Base-by-base conservation (phyloP, 1,140 invertebrate genomes). In the Drosophila sproati region DNA sequence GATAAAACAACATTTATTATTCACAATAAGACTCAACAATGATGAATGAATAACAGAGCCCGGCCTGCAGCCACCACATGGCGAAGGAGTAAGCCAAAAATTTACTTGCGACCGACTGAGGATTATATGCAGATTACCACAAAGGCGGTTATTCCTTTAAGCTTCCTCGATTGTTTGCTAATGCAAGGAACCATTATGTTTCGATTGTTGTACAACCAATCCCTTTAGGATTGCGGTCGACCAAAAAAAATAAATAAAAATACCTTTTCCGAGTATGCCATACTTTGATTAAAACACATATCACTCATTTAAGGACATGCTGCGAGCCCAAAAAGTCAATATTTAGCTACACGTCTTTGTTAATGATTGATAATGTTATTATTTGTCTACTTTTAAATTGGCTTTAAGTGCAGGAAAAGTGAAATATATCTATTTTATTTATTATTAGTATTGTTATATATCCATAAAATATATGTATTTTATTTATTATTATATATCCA, bases 1-100 rank as follows among this genome's bases (percentile, higher is more conserved):
- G 67, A 78, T 75, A 80, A 80, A 80, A 78, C 75, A 80, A 80
- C 78, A 80, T 80, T 80, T 78, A 78, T 74, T 78, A 80, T 78
- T 69, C 78, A 62, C 71, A 80, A 71, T 78, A 75, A 78, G 76
- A 80, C 78, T 70, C 60, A 78, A 66, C 78, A 78, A 78, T 78
- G 75, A 80, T 80, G 78, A 80, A 78, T 78, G 78, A 62, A 80
- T 70, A 74, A 78, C 47, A 20, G 39, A 54, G 55, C 51, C 34
- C 62, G 47, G 45, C 67, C 67, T 50, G 7, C 39, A 41, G 37
- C 37, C 28, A n/a, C 20, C 61, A 43, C 29, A 59, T 60, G 48
- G 20, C 35, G 39, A 67, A 69, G 74, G 57, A 69, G 63, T 67
- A 62, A 72, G 10, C 51, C 73, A 60, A 67, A 31, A 69, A 74